Evolutionary conservation across 2,888 invertebrate species (phyloP).

Genomic region (Odiellus spinosus): DNA sequence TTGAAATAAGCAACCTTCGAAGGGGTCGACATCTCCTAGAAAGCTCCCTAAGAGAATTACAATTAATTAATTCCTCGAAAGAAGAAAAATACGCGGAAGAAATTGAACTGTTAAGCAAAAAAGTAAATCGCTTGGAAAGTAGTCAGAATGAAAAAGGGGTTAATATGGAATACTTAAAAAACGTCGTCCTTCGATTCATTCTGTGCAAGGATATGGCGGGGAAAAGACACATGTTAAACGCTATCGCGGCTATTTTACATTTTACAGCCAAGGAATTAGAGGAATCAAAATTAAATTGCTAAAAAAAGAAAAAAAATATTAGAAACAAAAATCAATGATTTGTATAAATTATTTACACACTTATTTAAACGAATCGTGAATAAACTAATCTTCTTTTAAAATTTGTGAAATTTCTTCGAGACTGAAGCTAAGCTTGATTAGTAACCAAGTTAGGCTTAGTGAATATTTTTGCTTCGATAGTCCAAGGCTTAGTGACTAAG

Average conservation of each 20-base stretch:
- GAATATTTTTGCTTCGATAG: too few relatives aligned
- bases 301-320: too few relatives aligned
- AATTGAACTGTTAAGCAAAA: slow-evolving; percentile 29
- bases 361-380: too few relatives aligned
- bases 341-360: too few relatives aligned
- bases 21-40: slow-evolving; percentile 47
- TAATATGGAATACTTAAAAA: slow-evolving; percentile 76
- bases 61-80: slow-evolving; percentile 28
- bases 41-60: slow-evolving; percentile 38
- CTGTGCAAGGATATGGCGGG: slow-evolving; percentile 50
- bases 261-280: slow-evolving; percentile 56
- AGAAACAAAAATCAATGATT: too few relatives aligned
- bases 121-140: slow-evolving; percentile 31
- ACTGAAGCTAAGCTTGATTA: too few relatives aligned
- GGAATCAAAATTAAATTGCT: slow-evolving; percentile 22
- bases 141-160: slow-evolving; percentile 55
- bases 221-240: slow-evolving; percentile 68
- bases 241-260: slow-evolving; percentile 67
- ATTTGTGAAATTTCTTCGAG: too few relatives aligned
- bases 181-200: slow-evolving; percentile 68
- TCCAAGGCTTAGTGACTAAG: too few relatives aligned
- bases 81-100: slow-evolving; percentile 40
- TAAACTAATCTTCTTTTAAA: too few relatives aligned
- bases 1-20: slow-evolving; percentile 54
- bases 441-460: too few relatives aligned